A percentile compares a stretch with the other conserved stretches of the same genome.
These are phyloP conservation scores for Tethea ocularis DNA, from an alignment of 2,888 invertebrate species.

Conservation along the genomic window DNA sequence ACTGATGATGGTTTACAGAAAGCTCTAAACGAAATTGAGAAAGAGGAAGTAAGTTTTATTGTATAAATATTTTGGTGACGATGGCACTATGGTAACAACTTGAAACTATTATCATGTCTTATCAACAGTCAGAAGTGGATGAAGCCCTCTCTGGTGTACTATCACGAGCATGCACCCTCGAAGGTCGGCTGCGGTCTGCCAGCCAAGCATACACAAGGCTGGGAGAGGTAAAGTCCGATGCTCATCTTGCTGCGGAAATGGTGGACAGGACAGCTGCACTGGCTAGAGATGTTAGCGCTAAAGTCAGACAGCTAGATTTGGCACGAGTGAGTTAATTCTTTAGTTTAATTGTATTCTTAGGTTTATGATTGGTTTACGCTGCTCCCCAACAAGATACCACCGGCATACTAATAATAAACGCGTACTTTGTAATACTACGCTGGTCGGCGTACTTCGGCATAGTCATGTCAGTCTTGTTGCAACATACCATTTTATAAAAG, in stretches of 20 bases:
- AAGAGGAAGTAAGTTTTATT: constrained; percentile 78
- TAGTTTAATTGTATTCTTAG: too few relatives aligned
- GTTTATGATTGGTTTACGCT: too few relatives aligned
- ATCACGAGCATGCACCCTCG: constrained; percentile 89
- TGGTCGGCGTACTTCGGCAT: too few relatives aligned
- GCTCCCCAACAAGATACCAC: too few relatives aligned
- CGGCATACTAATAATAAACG: too few relatives aligned
- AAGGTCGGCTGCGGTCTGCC: constrained; percentile 91
- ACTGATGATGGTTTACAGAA: constrained; percentile 83
- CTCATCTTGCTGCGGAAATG: constrained; percentile 92
- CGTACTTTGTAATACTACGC: too few relatives aligned
- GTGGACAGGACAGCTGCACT: constrained; percentile 93
- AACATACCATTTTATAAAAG: too few relatives aligned
- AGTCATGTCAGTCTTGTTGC: too few relatives aligned
- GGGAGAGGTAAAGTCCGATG: constrained; percentile 89
- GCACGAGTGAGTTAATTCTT: constrained; percentile 87
- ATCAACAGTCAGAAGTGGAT: constrained; percentile 86
- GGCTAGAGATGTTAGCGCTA: constrained; percentile 97
- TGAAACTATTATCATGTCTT: not conserved
- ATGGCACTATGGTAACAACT: constrained; percentile 16
- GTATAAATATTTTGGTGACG: constrained; percentile 30
- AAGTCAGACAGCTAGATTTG: constrained; percentile 96
- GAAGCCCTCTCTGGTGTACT: constrained; percentile 88
- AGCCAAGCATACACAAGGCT: constrained; percentile 92
- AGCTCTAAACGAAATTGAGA: constrained; percentile 82